These are phyloP conservation scores for Perca flavescens DNA, from an alignment of 2,113 vertebrate genomes.

Conservation along the genomic window DNA sequence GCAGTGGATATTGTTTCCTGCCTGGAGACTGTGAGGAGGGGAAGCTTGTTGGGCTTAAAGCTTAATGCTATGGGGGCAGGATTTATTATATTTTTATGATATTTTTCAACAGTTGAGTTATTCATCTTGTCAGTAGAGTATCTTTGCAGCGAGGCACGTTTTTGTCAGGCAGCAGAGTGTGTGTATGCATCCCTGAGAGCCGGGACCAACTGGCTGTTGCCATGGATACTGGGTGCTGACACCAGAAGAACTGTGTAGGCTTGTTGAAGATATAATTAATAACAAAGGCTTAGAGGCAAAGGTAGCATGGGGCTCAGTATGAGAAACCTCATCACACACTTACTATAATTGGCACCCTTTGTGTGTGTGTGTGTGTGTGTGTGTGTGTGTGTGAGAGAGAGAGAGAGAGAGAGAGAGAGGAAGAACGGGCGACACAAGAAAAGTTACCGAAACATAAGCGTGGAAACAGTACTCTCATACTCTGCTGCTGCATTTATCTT, in stretches of 20 bases:
- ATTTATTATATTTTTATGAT: slow-evolving; percentile 22
- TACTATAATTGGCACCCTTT: slow-evolving; percentile 77
- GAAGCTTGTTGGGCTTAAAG: not conserved
- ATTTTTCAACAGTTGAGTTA: slow-evolving; percentile 27
- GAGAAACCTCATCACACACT: slow-evolving; percentile 76
- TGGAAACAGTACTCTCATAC: slow-evolving; percentile 45
- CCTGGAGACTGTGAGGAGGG: not conserved
- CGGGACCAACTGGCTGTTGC: slow-evolving; percentile 80
- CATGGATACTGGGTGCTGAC: slow-evolving; percentile 83
- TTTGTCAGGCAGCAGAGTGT: slow-evolving; percentile 53
- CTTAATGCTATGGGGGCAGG: not conserved
- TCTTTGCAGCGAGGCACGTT: slow-evolving; percentile 44
- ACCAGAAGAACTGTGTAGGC: slow-evolving; percentile 82
- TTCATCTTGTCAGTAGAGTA: slow-evolving; percentile 47
- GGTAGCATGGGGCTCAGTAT: slow-evolving; percentile 70
- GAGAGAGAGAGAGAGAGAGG: slow-evolving; percentile 16
- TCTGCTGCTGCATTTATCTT: slow-evolving; percentile 73
- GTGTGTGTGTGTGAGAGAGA: slow-evolving; percentile 23
- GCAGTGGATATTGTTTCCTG: not conserved
- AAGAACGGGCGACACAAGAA: slow-evolving; percentile 9
- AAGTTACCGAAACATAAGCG: slow-evolving; percentile 56
- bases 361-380: slow-evolving; percentile 31
- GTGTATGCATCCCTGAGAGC: slow-evolving; percentile 56
- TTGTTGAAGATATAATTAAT: slow-evolving; percentile 85
- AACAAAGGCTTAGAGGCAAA: slow-evolving; percentile 82